Evolutionary conservation across 1,140 invertebrate species (phyloP).

Genomic region (Ostrea denselamellosa): DNA sequence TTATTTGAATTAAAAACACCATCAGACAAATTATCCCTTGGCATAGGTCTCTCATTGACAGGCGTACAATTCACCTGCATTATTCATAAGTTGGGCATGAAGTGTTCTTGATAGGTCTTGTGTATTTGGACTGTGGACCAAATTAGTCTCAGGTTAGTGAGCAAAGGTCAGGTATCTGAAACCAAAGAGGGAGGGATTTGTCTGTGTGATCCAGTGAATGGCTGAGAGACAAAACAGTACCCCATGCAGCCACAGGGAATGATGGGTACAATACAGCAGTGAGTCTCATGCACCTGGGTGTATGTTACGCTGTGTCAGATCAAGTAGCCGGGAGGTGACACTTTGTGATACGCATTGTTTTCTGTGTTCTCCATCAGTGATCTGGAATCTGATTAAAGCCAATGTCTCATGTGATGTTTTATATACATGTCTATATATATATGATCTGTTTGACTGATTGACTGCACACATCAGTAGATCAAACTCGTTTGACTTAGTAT

Average conservation of each 20-base stretch:
- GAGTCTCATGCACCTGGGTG: not conserved
- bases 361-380: conserved; percentile 29
- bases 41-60: not conserved
- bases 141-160: conserved; percentile 16
- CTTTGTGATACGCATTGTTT: conserved; percentile 7
- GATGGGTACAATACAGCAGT: conserved; percentile 3
- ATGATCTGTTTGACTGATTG: not conserved
- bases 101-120: conserved; percentile 9
- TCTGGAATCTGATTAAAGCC: not conserved
- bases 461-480: conserved; percentile 10
- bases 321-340: not conserved
- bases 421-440: not conserved
- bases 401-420: not conserved
- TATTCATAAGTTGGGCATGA: conserved; percentile 21
- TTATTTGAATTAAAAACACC: conserved; percentile 19
- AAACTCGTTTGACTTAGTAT: not conserved
- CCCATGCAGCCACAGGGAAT: not conserved
- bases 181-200: not conserved
- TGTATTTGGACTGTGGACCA: not conserved
- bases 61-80: conserved; percentile 15
- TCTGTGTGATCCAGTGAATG: not conserved
- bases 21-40: conserved; percentile 19
- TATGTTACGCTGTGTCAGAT: not conserved
- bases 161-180: not conserved
- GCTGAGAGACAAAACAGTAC: not conserved